Evolutionary conservation across 2,888 invertebrate genomes (phyloP), one percentile per base, ranked within the genome.

Genomic region (Crocallis elinguaria): DNA sequence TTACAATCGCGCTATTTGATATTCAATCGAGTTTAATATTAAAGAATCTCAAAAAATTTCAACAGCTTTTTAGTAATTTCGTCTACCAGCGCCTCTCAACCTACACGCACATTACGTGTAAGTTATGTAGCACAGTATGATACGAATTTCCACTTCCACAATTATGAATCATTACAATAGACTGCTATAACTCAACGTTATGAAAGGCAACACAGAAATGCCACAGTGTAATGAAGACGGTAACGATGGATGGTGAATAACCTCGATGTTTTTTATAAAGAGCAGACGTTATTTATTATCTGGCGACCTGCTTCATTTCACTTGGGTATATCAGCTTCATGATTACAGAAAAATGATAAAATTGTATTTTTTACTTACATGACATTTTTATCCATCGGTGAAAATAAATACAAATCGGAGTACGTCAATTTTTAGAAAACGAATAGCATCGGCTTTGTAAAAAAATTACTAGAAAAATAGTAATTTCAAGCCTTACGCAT

Each of bases 91-190:
- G 13, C 16, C 43, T 50, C 38, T 9, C 14, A 17, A 17, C 23
- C 43, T 43, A 50, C 23, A 33, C 35, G 13, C 25, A 48, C 49
- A 46, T 52, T 56, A 56, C 35, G 43, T 46, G 25, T n/a, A 53
- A 36, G 46, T 54, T 57, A 53, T 38, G 32, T 44, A 35, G 30
- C 39, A 43, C 35, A 55, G 38, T 56, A 54, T 54, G 57, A 58
- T 60, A 54, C 44, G 53, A 50, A 49, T 56, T 62, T 60, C 62
- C 60, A 58, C 42, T 52, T 56, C 38, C 41, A 56, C 51, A 60
- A 60, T 62, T 56, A 54, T 54, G 57, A 56, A 58, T 39, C 58
- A 57, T 60, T 59, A 62, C 56, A 62, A 62, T 62, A 54, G 58
- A 32, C 35, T 45, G 52, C 17, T 42, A 53, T 58, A 60, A 55